These are phyloP conservation scores for Tragelaphus strepsiceros DNA, from an alignment of 2,113 vertebrate species.

Conservation along the genomic window DNA sequence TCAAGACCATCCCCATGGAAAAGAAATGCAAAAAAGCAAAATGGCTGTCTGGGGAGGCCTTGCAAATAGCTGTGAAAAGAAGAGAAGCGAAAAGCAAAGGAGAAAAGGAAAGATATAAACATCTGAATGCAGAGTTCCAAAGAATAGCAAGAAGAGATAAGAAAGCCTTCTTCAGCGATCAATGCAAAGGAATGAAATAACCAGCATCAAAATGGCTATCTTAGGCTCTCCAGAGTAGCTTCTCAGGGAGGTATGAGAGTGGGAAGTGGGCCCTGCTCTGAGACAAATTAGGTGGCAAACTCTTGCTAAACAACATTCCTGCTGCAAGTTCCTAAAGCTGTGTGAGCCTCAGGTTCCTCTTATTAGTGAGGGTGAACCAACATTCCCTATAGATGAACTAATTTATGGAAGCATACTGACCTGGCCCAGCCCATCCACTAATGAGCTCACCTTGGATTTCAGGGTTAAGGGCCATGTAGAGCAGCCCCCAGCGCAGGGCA, in stretches of 20 bases:
- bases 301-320: not conserved
- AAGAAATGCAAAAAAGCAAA: too few relatives aligned
- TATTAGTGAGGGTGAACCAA: not conserved
- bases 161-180: too few relatives aligned
- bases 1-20: too few relatives aligned
- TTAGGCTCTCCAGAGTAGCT: not conserved
- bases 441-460: constrained; percentile 81
- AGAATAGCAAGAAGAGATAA: too few relatives aligned
- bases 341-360: not conserved
- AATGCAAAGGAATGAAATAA: not conserved
- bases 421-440: not conserved
- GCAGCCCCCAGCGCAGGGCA: constrained; percentile 81
- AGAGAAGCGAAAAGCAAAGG: too few relatives aligned
- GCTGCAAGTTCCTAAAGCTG: not conserved
- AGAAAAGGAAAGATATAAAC: too few relatives aligned
- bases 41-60: too few relatives aligned
- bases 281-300: not conserved
- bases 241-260: not conserved
- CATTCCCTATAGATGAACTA: not conserved
- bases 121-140: too few relatives aligned
- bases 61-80: too few relatives aligned
- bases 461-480: constrained; percentile 83
- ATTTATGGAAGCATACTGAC: not conserved
- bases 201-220: not conserved
- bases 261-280: not conserved